A percentile compares a stretch with the other conserved stretches of the same genome.
These are phyloP conservation scores for Blera fallax DNA, from an alignment of 2,888 invertebrate species.

Conservation along the genomic window DNA sequence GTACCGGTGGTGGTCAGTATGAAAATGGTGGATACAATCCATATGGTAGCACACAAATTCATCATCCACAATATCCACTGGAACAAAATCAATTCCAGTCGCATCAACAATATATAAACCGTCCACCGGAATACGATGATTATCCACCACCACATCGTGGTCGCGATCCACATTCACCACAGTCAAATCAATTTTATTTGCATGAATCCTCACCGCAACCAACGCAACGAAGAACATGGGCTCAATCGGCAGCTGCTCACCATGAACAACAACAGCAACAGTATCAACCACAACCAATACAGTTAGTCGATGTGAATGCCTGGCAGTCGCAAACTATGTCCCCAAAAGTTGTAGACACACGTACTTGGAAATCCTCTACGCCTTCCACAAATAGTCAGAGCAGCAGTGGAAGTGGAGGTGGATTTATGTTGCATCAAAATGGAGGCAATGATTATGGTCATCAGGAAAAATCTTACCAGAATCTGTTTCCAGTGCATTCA, in stretches of 20 bases:
- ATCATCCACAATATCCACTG: conserved; percentile 67
- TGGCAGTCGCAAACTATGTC: conserved; percentile 79
- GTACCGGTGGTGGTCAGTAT: conserved; percentile 82
- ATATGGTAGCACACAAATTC: conserved; percentile 68
- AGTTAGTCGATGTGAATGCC: conserved; percentile 80
- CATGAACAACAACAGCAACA: conserved; percentile 77
- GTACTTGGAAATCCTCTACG: conserved; percentile 78
- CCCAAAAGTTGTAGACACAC: conserved; percentile 77
- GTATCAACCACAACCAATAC: conserved; percentile 77
- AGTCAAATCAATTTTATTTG: conserved; percentile 88
- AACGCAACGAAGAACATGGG: conserved; percentile 86
- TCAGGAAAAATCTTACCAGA: conserved; percentile 83
- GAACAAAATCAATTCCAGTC: conserved; percentile 73
- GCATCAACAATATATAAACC: conserved; percentile 76
- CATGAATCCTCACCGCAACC: conserved; percentile 85
- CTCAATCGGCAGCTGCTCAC: conserved; percentile 82
- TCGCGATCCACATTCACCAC: conserved; percentile 77
- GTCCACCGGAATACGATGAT: conserved; percentile 83
- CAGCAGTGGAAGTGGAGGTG: conserved; percentile 73
- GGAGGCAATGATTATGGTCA: conserved; percentile 85
- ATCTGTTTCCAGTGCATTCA: conserved; percentile 82
- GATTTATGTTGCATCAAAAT: conserved; percentile 88
- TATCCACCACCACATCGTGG: conserved; percentile 77
- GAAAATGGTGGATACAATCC: conserved; percentile 69
- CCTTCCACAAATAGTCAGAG: conserved; percentile 75